Base-by-base conservation (phyloP, 2,888 invertebrate species). In the Heliconius cydno region DNA sequence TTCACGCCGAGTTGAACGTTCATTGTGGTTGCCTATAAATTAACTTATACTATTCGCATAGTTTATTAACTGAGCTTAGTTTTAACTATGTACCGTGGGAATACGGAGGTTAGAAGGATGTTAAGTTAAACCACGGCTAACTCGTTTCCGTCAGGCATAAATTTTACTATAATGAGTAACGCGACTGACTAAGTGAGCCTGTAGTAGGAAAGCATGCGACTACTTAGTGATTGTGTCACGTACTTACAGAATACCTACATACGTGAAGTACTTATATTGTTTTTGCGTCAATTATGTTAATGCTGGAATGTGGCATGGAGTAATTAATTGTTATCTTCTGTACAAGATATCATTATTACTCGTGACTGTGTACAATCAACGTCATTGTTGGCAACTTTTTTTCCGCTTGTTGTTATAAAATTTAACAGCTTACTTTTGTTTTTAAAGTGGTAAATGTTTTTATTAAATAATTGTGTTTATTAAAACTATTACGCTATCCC, bases 121-220 rank as follows among this genome's bases (percentile, higher is more conserved):
- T 79, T 81, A 83, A 82, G 81, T 81, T 79, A 81, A 81, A 79
- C 80, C 80, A 80, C 76, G 78, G 81, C 74, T 65, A 76, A 77
- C 38, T 77, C 63, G 76, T 76, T 81, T 81, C 83, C 82, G 82
- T 80, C 78, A 79, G 66, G 80, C 79, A 82, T 83, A 80, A 78
- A 82, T 80, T 82, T 79, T 80, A 80, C 79, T 77, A 82, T 80
- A 82, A 83, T 83, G 80, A 80, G 81, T 81, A 80, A 83, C 83
- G 80, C 76, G 77, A 74, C 75, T 80, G 83, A 82, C 82, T 83
- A 81, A 77, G 71, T 65, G 68, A 63, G 60, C 77, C 70, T 76
- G 73, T 73, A 73, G 73, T 60, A 77, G 41, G 78, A 77, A 68
- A 79, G 78, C 79, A 77, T 79, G 82, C 79, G 77, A 60, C 67